Conservation (phyloP, 2,797 vertebrate species). For the Sebastes minor region DNA sequence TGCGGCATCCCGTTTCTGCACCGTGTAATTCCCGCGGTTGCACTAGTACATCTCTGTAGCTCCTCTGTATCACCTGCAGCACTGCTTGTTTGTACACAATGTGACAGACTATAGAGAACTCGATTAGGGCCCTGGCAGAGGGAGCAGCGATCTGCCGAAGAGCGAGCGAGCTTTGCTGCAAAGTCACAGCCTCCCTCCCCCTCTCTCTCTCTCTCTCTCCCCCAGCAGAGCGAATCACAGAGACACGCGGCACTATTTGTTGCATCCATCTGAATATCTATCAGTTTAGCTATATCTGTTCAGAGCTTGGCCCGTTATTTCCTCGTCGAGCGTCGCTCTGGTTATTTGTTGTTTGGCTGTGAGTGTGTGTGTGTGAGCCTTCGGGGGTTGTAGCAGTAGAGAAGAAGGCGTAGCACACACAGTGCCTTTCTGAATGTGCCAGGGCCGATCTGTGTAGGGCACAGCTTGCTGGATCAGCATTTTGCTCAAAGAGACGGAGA, state of each 20-base stretch:
- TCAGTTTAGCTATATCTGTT: background rate
- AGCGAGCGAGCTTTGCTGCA: conserved; percentile 49
- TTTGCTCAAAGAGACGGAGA: conserved; percentile 34
- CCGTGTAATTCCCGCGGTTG: background rate
- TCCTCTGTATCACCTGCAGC: conserved; percentile 19
- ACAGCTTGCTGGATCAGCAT: conserved; percentile 63
- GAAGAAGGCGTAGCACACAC: background rate
- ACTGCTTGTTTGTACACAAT: conserved; percentile 40
- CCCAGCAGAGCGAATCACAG: conserved; percentile 8
- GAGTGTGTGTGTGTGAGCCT: background rate
- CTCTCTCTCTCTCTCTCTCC: background rate
- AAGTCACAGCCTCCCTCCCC: conserved; percentile 46
- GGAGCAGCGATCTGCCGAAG: conserved; percentile 19
- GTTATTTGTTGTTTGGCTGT: background rate
- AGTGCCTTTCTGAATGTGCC: conserved; percentile 36
- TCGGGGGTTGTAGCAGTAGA: background rate
- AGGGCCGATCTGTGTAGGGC: conserved; percentile 49
- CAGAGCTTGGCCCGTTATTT: background rate
- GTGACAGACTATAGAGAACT: conserved; percentile 47
- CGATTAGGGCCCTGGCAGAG: conserved; percentile 44
- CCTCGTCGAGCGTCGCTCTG: background rate
- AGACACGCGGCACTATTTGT: background rate
- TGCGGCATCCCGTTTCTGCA: background rate
- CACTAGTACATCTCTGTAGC: background rate
- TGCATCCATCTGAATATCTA: conserved; percentile 13